These are phyloP conservation scores for Manduca sexta DNA, from an alignment of 1,140 invertebrate genomes.

Conservation along the genomic window DNA sequence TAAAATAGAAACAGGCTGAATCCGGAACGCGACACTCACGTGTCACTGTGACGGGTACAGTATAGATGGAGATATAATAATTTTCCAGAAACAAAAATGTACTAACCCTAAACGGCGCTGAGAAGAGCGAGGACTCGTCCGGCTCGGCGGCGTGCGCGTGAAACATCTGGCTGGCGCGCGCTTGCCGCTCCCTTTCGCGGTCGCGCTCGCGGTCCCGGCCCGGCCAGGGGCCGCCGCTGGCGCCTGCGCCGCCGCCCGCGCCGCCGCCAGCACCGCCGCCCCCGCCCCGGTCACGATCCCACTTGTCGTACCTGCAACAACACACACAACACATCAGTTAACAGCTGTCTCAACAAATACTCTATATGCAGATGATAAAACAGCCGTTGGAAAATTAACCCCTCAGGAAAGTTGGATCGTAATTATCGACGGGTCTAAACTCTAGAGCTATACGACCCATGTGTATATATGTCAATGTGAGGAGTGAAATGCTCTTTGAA, in stretches of 20 bases:
- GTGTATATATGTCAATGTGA: no score
- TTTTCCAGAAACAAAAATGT: no score
- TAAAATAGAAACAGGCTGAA: no score
- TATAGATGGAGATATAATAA: no score
- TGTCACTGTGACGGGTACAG: no score
- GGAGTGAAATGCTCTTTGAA: no score
- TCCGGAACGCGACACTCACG: no score
- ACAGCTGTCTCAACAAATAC: background rate
- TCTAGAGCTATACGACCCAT: no score
- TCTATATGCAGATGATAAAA: no score
- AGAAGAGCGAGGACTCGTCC: conserved; percentile 61
- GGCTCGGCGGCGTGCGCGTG: conserved; percentile 61
- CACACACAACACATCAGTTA: background rate
- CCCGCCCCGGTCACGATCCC: conserved; percentile 50
- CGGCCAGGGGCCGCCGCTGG: conserved; percentile 30
- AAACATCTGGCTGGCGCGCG: conserved; percentile 62
- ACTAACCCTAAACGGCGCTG: conserved; percentile 54
- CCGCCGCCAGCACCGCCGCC: conserved; percentile 32
- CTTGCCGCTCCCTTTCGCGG: conserved; percentile 53
- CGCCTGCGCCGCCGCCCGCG: conserved; percentile 25
- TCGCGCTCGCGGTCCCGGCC: conserved; percentile 47
- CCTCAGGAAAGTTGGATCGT: no score
- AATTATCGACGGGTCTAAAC: no score
- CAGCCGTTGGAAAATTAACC: no score
- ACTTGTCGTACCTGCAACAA: conserved; percentile 59